A percentile compares a stretch with the other conserved stretches of the same genome.
These are phyloP conservation scores for Pterophyllum scalare DNA, from an alignment of 2,113 vertebrate species.

Conservation along the genomic window DNA sequence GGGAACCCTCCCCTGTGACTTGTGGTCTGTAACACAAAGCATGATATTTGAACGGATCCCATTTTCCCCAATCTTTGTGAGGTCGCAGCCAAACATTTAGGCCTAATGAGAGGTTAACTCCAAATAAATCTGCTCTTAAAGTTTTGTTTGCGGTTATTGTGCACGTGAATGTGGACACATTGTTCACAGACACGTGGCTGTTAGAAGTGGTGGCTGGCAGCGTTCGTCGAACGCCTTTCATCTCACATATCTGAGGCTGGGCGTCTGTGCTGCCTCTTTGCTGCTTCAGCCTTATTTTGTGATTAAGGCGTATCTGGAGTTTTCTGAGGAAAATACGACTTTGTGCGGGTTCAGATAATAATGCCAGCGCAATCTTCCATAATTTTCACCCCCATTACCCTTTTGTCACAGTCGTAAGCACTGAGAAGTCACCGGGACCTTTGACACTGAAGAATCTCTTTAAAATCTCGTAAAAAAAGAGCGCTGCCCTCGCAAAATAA, in stretches of 20 bases:
- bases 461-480: not conserved
- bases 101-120: not conserved
- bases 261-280: not conserved
- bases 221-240: not conserved
- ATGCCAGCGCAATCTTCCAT: constrained; percentile 4
- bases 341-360: not conserved
- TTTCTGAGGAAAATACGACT: not conserved
- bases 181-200: not conserved
- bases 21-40: not conserved
- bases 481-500: not conserved
- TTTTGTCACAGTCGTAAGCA: constrained; percentile 1
- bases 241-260: not conserved
- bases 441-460: not conserved
- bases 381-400: not conserved
- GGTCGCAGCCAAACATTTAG: not conserved
- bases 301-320: not conserved
- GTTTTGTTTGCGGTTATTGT: not conserved
- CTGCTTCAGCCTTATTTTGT: not conserved
- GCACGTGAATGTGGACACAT: not conserved
- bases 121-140: not conserved
- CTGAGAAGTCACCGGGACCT: not conserved
- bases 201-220: not conserved
- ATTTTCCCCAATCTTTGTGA: not conserved
- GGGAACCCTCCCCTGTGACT: constrained; percentile 10
- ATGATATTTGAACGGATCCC: not conserved